Conservation (phyloP, 2,888 invertebrate genomes). For the Dicranocentrus wangi region DNA sequence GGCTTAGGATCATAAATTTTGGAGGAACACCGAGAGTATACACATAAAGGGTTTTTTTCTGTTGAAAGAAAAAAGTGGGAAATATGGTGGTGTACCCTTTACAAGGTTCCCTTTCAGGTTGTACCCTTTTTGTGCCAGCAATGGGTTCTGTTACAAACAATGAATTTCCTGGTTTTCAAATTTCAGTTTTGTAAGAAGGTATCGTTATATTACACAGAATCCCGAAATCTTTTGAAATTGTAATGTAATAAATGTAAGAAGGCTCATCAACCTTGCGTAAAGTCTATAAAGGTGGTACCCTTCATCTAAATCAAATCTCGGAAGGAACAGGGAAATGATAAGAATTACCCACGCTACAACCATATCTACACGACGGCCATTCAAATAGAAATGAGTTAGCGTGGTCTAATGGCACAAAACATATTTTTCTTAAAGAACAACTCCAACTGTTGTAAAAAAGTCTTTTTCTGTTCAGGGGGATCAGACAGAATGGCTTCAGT, state of each 20-base stretch:
- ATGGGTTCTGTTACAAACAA: neutral
- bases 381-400: conserved; percentile 19
- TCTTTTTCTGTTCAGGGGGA: conserved; percentile 37
- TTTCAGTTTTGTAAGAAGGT: neutral
- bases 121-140: neutral
- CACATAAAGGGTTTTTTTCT: conserved; percentile 30
- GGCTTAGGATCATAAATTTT: conserved; percentile 59
- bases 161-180: conserved; percentile 22
- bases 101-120: conserved; percentile 37
- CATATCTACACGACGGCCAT: conserved; percentile 4
- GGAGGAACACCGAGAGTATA: conserved; percentile 19
- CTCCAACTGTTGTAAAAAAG: conserved; percentile 45
- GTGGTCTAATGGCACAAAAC: neutral
- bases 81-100: conserved; percentile 42
- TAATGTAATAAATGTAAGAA: conserved; percentile 48
- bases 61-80: neutral
- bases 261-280: conserved; percentile 47
- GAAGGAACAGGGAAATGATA: conserved; percentile 9
- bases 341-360: conserved; percentile 28
- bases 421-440: conserved; percentile 34
- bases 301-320: conserved; percentile 45
- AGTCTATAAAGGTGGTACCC: conserved; percentile 51
- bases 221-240: neutral
- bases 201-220: neutral
- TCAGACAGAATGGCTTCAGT: conserved; percentile 57